These are phyloP conservation scores for Matsumyia berberina DNA, from an alignment of 2,888 invertebrate genomes.

Conservation along the genomic window DNA sequence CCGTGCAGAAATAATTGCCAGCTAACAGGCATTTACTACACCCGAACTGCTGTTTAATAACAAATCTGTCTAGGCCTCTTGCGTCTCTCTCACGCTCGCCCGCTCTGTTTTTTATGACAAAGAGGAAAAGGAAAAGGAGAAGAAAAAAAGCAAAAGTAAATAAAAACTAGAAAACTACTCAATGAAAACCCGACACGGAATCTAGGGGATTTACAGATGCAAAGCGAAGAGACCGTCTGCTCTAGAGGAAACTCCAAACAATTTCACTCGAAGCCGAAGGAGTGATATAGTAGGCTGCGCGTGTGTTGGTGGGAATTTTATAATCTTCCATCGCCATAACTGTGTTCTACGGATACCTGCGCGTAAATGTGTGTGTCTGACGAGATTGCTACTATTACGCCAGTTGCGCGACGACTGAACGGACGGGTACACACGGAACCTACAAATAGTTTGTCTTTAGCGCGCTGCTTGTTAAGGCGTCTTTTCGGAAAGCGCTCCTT, in stretches of 20 bases:
- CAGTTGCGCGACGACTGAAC: conserved; percentile 2
- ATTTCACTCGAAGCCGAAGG: conserved; percentile 39
- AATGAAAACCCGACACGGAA: conserved; percentile 48
- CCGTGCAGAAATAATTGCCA: conserved; percentile 16
- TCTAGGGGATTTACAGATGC: too few species aligned
- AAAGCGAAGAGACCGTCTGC: background rate
- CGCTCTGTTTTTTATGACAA: conserved; percentile 14
- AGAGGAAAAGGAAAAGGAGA: conserved; percentile 11
- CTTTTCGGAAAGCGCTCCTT: conserved; percentile 60
- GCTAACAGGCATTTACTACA: conserved; percentile 8
- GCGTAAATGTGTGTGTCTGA: conserved; percentile 23
- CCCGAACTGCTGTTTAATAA: background rate
- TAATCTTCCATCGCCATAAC: background rate
- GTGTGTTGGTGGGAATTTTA: conserved; percentile 14
- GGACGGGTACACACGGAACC: too few species aligned
- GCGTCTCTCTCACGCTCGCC: too few species aligned
- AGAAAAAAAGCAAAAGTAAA: conserved; percentile 55
- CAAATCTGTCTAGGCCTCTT: conserved; percentile 3
- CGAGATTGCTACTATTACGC: conserved; percentile 25
- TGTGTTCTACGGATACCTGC: background rate
- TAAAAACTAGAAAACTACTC: conserved; percentile 47
- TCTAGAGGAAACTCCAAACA: conserved; percentile 7
- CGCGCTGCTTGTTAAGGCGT: conserved; percentile 71
- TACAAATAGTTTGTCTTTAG: conserved; percentile 63
- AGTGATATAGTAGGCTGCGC: too few species aligned